These are phyloP conservation scores for Poecilia velifera DNA, from an alignment of 2,797 vertebrate genomes.

Conservation along the genomic window DNA sequence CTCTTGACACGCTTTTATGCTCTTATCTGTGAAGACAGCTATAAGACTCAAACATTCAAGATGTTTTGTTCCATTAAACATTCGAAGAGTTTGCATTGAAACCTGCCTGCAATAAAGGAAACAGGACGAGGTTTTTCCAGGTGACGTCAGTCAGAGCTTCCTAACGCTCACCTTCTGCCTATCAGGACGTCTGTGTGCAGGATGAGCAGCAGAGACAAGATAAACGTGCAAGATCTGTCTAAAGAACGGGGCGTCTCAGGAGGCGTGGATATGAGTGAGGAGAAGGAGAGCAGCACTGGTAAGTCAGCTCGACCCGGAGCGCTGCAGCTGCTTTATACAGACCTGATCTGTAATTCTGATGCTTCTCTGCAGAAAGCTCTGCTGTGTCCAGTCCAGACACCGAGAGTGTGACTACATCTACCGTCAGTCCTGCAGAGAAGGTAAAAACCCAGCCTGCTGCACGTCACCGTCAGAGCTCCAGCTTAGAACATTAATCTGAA, in stretches of 20 bases:
- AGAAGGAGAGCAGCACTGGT: slow-evolving; percentile 82
- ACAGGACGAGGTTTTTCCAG: not conserved
- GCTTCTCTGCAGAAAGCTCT: slow-evolving; percentile 70
- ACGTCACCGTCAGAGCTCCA: not conserved
- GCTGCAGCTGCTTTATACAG: not conserved
- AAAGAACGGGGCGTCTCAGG: slow-evolving; percentile 87
- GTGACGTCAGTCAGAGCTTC: not conserved
- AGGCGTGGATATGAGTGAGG: slow-evolving; percentile 79
- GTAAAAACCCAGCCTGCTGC: slow-evolving; percentile 29
- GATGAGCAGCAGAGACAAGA: slow-evolving; percentile 94
- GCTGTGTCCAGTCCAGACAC: slow-evolving; percentile 75
- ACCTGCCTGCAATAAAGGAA: not conserved
- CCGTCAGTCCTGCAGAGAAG: slow-evolving; percentile 69
- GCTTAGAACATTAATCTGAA: not conserved
- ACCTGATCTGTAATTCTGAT: not conserved
- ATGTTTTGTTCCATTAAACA: not conserved
- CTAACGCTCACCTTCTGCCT: not conserved
- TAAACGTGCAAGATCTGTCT: slow-evolving; percentile 90
- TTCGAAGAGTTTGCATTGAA: not conserved
- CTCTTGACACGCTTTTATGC: not conserved
- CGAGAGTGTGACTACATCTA: slow-evolving; percentile 67
- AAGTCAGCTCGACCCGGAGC: slow-evolving; percentile 1
- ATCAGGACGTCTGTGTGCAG: slow-evolving; percentile 89
- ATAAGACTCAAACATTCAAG: not conserved
- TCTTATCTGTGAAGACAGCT: not conserved